Conservation (phyloP, 1,140 invertebrate species). For the Drosophila rhopaloa region DNA sequence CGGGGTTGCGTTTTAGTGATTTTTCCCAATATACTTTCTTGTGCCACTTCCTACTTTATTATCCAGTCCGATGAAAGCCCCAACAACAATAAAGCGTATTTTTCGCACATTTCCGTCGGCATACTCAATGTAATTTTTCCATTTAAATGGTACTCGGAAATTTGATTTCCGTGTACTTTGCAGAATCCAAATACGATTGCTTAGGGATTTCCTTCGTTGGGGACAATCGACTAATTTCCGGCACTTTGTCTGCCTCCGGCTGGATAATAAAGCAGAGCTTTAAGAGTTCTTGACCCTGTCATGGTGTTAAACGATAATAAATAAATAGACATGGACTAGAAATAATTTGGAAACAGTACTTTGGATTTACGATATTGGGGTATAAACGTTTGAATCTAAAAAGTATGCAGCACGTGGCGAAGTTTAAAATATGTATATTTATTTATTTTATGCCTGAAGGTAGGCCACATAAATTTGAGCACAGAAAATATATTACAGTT, state of each 20-base stretch:
- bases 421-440: neutral
- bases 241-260: slow-evolving; percentile 50
- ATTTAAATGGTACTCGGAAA: slow-evolving; percentile 51
- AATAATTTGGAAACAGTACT: too few species aligned
- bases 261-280: neutral
- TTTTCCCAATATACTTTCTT: neutral
- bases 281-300: too few species aligned
- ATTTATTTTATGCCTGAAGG: too few species aligned
- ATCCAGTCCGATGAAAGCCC: neutral
- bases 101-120: slow-evolving; percentile 48
- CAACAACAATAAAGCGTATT: slow-evolving; percentile 34
- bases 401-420: slow-evolving; percentile 18
- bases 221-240: slow-evolving; percentile 71
- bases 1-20: slow-evolving; percentile 5
- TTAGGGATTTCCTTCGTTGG: slow-evolving; percentile 4
- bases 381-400: neutral
- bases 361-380: too few species aligned
- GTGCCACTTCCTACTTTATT: slow-evolving; percentile 4
- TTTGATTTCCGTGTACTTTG: slow-evolving; percentile 61
- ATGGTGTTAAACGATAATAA: too few species aligned
- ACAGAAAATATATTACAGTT: too few species aligned
- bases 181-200: slow-evolving; percentile 9
- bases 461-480: too few species aligned
- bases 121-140: slow-evolving; percentile 29
- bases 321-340: too few species aligned